Conservation (phyloP, 92 coral and sea anemone genomes). For the Pocillopora meandrina region DNA sequence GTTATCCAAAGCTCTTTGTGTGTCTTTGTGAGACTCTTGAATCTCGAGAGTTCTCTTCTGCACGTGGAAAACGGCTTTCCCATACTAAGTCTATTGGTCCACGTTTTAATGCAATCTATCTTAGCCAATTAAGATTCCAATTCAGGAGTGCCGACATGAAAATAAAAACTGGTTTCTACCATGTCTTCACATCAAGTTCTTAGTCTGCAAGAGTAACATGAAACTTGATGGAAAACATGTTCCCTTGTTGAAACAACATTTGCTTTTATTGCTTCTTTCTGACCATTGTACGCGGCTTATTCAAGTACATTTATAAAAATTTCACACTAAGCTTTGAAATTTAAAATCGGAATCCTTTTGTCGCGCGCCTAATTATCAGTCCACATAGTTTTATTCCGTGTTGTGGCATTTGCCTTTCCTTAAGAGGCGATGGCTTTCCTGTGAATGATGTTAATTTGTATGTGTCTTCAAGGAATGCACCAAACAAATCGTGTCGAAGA, state of each 20-base stretch:
- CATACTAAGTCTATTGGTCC: conserved; percentile 4
- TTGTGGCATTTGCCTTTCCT: background rate
- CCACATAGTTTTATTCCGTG: background rate
- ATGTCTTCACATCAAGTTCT: background rate
- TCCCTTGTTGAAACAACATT: background rate
- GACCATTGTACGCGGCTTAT: background rate
- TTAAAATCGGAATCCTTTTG: background rate
- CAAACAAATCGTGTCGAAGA: no score
- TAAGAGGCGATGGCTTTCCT: background rate
- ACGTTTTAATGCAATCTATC: background rate
- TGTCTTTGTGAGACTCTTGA: conserved; percentile 21
- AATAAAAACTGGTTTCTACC: background rate
- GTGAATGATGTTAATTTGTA: background rate
- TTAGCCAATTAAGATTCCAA: conserved; percentile 15
- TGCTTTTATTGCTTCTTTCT: background rate
- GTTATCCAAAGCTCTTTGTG: conserved; percentile 23
- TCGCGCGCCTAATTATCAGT: background rate
- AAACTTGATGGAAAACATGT: conserved; percentile 24
- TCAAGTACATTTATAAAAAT: background rate
- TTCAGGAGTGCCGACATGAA: background rate
- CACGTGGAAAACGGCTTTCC: conserved; percentile 28
- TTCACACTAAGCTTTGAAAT: background rate
- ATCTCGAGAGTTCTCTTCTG: conserved; percentile 16
- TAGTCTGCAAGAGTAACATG: conserved; percentile 15
- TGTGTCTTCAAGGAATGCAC: no score